Evolutionary conservation across 2,113 vertebrate species (phyloP).

Genomic region (Megalops atlanticus): DNA sequence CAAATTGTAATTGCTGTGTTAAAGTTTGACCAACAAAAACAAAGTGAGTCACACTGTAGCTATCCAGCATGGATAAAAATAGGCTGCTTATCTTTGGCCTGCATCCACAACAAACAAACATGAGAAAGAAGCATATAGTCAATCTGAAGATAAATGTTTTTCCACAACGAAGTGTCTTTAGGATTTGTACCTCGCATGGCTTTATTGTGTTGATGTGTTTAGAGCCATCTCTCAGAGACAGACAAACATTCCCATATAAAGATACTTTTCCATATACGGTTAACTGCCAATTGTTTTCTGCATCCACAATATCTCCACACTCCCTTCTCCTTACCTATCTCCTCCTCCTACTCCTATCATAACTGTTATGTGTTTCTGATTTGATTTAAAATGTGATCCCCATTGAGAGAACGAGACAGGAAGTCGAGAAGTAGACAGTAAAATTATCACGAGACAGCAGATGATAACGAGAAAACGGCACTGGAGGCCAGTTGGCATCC

Average conservation of each 20-base stretch:
- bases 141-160: not conserved
- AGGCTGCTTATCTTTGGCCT: conserved; percentile 17
- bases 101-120: conserved; percentile 23
- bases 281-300: not conserved
- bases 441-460: not conserved
- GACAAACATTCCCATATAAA: too few species aligned
- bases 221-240: too few species aligned
- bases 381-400: conserved; percentile 14
- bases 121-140: not conserved
- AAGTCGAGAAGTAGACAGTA: not conserved
- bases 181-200: not conserved
- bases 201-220: not conserved
- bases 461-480: not conserved
- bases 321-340: not conserved
- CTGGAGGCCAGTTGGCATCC: not conserved
- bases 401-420: not conserved
- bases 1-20: not conserved
- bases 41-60: not conserved
- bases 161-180: not conserved
- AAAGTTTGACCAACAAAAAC: conserved; percentile 20
- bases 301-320: not conserved
- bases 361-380: conserved; percentile 17
- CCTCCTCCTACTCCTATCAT: not conserved
- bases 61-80: conserved; percentile 3
- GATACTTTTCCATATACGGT: too few species aligned